Percentiles rank a stretch among this genome's conserved stretches.
These are phyloP conservation scores for Hemitrygon akajei DNA, from an alignment of 2,797 vertebrate genomes.

Conservation along the genomic window DNA sequence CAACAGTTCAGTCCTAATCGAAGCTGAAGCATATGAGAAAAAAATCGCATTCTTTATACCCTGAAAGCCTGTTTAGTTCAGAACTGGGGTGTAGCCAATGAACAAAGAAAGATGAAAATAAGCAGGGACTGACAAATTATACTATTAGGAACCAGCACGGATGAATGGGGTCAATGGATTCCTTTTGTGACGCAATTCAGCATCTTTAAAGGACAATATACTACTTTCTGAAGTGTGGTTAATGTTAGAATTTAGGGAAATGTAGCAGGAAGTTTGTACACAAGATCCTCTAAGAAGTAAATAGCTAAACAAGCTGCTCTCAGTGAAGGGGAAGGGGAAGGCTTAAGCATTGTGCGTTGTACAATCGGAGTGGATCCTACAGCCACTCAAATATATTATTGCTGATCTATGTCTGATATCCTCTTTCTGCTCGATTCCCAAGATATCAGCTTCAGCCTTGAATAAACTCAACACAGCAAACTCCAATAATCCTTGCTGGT, in stretches of 20 bases:
- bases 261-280: not conserved
- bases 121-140: not conserved
- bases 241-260: not conserved
- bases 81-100: not conserved
- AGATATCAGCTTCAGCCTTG: too few relatives aligned
- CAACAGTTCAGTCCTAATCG: not conserved
- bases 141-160: not conserved
- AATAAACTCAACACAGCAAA: too few relatives aligned
- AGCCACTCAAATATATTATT: too few relatives aligned
- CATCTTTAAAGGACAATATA: not conserved
- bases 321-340: not conserved
- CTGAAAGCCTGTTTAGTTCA: not conserved
- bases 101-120: not conserved
- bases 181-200: not conserved
- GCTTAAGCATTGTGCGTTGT: too few relatives aligned
- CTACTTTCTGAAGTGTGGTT: not conserved
- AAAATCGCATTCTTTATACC: not conserved
- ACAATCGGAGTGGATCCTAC: too few relatives aligned
- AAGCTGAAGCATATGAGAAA: not conserved
- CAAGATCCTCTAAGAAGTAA: not conserved
- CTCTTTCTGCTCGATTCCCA: too few relatives aligned
- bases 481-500: too few relatives aligned
- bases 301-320: not conserved
- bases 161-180: not conserved
- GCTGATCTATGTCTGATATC: too few relatives aligned